Evolutionary conservation across 2,888 invertebrate species (phyloP).

Genomic region (Hydriomena furcata): DNA sequence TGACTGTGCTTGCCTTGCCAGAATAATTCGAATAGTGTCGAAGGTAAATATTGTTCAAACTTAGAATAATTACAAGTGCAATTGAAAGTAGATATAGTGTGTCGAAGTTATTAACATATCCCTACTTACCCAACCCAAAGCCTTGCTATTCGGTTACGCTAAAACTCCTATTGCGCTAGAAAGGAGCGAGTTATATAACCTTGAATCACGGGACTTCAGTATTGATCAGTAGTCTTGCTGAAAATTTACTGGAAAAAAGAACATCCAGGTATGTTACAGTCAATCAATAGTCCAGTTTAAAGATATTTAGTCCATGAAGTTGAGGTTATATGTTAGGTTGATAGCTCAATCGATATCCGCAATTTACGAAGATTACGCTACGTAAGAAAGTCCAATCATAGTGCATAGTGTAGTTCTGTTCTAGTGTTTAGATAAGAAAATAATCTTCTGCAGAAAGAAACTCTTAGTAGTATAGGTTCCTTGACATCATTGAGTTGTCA

Average conservation of each 20-base stretch:
- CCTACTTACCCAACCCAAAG: conserved; percentile 34
- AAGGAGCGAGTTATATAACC: conserved; percentile 80
- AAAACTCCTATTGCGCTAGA: conserved; percentile 57
- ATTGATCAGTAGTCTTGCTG: conserved; percentile 63
- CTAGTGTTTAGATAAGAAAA: no score
- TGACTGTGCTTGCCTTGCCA: conserved; percentile 65
- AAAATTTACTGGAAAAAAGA: conserved; percentile 43
- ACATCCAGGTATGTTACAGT: conserved; percentile 47
- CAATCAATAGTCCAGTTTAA: neutral
- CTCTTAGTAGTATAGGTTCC: no score
- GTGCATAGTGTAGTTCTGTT: no score
- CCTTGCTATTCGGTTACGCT: conserved; percentile 43
- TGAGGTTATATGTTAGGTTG: conserved; percentile 38
- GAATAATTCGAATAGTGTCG: conserved; percentile 68
- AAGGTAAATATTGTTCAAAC: conserved; percentile 67
- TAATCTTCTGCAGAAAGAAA: neutral
- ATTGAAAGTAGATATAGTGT: conserved; percentile 31
- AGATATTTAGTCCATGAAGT: conserved; percentile 22
- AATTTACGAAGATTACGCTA: conserved; percentile 6
- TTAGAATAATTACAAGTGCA: conserved; percentile 39
- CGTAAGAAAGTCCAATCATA: no score
- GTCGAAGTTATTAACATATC: conserved; percentile 21
- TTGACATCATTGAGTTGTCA: neutral
- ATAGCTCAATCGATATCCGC: conserved; percentile 30
- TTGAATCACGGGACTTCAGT: conserved; percentile 81